Evolutionary conservation across 2,113 vertebrate genomes (phyloP).

Genomic region (Mixornis gularis): DNA sequence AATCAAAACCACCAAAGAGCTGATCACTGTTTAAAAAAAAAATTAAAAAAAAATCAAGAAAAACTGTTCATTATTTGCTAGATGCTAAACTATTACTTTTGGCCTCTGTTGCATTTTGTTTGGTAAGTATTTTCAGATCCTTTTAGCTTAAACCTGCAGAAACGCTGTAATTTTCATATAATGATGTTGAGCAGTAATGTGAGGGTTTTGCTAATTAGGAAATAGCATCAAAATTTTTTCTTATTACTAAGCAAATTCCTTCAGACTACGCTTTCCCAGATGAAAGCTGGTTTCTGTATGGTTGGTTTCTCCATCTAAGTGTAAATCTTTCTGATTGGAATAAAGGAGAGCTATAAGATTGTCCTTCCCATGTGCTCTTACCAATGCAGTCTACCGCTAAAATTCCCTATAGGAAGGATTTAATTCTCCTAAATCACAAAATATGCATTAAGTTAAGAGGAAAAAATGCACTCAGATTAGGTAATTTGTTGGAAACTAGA

Average conservation of each 20-base stretch:
- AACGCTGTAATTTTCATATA: not conserved
- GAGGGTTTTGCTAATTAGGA: not conserved
- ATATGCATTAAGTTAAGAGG: not conserved
- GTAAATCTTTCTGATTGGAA: not conserved
- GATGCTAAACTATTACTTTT: not conserved
- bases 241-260: not conserved
- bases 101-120: not conserved
- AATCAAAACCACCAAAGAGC: not conserved
- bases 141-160: not conserved
- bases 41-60: not conserved
- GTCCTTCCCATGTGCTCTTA: not conserved
- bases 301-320: not conserved
- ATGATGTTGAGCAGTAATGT: not conserved
- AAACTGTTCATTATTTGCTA: not conserved
- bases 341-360: not conserved
- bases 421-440: not conserved
- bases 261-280: not conserved
- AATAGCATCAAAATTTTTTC: not conserved
- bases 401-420: not conserved
- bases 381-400: not conserved
- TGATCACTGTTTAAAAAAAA: not conserved
- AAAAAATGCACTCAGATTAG: not conserved
- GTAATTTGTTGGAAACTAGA: not conserved
- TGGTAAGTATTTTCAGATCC: not conserved
- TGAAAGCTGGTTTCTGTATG: not conserved